These are phyloP conservation scores for Heliornis fulica DNA, from an alignment of 2,113 vertebrate genomes.

Conservation along the genomic window DNA sequence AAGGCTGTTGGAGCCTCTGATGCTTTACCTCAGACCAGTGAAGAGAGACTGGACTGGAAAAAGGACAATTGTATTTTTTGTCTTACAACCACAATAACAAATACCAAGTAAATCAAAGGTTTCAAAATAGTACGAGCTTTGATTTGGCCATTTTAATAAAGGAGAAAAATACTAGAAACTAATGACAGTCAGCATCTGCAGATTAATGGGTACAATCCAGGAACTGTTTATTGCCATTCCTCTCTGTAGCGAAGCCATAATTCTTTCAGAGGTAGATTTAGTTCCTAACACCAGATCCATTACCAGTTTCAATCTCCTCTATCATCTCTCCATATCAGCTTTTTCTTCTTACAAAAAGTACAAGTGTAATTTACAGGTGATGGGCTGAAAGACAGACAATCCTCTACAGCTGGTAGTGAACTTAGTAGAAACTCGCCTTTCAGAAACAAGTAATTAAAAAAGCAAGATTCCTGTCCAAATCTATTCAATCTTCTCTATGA, in stretches of 20 bases:
- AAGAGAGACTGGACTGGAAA: neutral
- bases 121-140: neutral
- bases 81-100: neutral
- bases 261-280: neutral
- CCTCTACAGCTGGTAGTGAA: accelerated
- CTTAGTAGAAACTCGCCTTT: neutral
- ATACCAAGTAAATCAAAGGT: neutral
- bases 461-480: neutral
- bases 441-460: accelerated
- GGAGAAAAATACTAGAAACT: neutral
- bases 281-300: neutral
- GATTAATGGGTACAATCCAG: neutral
- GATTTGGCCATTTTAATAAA: neutral
- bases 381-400: neutral
- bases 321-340: neutral
- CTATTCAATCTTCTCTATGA: neutral
- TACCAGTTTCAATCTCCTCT: neutral
- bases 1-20: neutral
- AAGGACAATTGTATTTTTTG: neutral
- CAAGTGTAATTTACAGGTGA: neutral
- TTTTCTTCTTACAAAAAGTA: neutral
- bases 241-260: neutral
- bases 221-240: neutral
- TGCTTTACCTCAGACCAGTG: neutral
- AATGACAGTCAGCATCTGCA: neutral